phyloP scores from a whole-genome alignment of 2,888 invertebrate genomes.

The Troides helena region DNA sequence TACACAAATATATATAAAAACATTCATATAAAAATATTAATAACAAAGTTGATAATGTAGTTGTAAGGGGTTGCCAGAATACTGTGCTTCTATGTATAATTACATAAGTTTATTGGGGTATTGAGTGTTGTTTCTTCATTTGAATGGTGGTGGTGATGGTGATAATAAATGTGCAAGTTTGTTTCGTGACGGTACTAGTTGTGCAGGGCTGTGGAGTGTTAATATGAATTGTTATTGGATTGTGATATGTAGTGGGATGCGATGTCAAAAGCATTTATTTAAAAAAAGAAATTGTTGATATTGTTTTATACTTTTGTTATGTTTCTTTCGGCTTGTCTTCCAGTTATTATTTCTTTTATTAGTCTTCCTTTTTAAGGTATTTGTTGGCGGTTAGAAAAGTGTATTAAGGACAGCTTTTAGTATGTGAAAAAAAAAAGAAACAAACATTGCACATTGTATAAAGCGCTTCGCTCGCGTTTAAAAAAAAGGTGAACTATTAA shows the following conservation, averaged over 20 bases:
- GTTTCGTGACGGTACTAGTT: conserved; percentile 38
- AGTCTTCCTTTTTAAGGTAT: conserved; percentile 45
- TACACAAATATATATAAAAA: conserved; percentile 17
- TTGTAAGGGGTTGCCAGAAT: neutral
- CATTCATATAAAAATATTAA: conserved; percentile 10
- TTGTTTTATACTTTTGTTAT: conserved; percentile 30
- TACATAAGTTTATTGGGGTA: neutral
- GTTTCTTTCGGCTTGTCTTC: conserved; percentile 54
- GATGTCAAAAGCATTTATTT: conserved; percentile 56
- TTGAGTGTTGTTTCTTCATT: conserved; percentile 10
- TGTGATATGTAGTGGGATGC: conserved; percentile 44
- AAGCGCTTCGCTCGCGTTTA: conserved; percentile 64
- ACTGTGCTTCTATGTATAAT: conserved; percentile 2
- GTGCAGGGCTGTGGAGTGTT: conserved; percentile 31
- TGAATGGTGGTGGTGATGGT: conserved; percentile 37
- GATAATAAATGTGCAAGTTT: conserved; percentile 48
- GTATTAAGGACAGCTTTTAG: conserved; percentile 26
- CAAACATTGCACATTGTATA: conserved; percentile 61
- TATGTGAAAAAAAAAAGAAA: conserved; percentile 39
- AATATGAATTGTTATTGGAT: conserved; percentile 29
- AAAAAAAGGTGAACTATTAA: conserved; percentile 71
- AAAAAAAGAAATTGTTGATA: conserved; percentile 32
- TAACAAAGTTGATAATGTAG: conserved; percentile 7
- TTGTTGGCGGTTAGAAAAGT: conserved; percentile 33
- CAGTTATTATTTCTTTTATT: conserved; percentile 45